A percentile compares a stretch with the other conserved stretches of the same genome.
Conservation (phyloP, 2,888 invertebrate genomes). For the Boloria selene region DNA sequence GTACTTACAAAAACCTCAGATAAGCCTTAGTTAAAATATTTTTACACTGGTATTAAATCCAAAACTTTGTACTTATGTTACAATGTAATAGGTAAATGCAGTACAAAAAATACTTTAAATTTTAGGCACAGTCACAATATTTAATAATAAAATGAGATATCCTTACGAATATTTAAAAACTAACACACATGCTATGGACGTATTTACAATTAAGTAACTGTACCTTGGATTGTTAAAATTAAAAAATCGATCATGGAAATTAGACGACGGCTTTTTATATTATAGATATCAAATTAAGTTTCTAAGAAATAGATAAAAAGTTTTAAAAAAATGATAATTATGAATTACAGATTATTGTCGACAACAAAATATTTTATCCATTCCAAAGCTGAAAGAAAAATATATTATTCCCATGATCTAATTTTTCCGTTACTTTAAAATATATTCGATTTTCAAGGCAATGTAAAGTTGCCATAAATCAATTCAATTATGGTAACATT, state of each 20-base stretch:
- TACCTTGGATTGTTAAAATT: slow-evolving; percentile 28
- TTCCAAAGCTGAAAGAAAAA: background rate
- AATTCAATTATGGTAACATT: slow-evolving; percentile 51
- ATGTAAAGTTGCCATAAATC: slow-evolving; percentile 49
- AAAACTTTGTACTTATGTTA: slow-evolving; percentile 62
- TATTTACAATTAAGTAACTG: slow-evolving; percentile 40
- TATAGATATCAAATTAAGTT: background rate
- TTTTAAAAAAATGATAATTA: background rate
- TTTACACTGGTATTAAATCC: slow-evolving; percentile 63
- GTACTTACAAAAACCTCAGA: slow-evolving; percentile 46
- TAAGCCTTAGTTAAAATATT: slow-evolving; percentile 48
- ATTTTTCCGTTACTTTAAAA: slow-evolving; percentile 24
- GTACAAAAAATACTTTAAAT: slow-evolving; percentile 26
- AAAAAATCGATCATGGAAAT: slow-evolving; percentile 4
- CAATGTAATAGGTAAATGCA: slow-evolving; percentile 36
- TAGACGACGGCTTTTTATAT: background rate
- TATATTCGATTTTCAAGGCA: slow-evolving; percentile 47
- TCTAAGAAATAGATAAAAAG: background rate
- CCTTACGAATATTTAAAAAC: slow-evolving; percentile 21
- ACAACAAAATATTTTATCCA: background rate
- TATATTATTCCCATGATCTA: background rate
- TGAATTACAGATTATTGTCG: no score
- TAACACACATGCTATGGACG: slow-evolving; percentile 23
- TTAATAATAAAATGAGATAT: slow-evolving; percentile 22
- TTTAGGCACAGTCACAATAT: slow-evolving; percentile 23